Evolutionary conservation across 2,113 vertebrate genomes (phyloP).

Genomic region (Amphiprion ocellaris): DNA sequence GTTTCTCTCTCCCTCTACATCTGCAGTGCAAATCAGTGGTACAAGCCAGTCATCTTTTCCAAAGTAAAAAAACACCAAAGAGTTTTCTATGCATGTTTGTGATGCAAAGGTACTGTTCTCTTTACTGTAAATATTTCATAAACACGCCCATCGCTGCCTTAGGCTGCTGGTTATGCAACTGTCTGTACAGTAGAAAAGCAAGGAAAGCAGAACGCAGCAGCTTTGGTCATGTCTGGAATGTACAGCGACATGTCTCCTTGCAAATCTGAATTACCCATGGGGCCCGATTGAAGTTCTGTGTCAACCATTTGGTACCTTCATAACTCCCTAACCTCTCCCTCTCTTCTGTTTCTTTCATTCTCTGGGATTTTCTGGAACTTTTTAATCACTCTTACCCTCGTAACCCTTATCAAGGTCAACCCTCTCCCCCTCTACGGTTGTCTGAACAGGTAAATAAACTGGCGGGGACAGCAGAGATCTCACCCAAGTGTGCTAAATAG

Average conservation of each 20-base stretch:
- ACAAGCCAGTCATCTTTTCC: background rate
- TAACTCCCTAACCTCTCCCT: background rate
- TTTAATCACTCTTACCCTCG: background rate
- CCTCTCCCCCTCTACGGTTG: background rate
- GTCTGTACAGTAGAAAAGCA: background rate
- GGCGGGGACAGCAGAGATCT: constrained; percentile 35
- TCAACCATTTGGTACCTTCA: background rate
- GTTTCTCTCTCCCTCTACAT: background rate
- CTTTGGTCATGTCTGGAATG: constrained; percentile 31
- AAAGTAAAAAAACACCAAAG: background rate
- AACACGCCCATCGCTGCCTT: background rate
- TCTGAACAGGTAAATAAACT: constrained; percentile 39
- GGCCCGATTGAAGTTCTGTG: constrained; percentile 23
- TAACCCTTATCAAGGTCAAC: background rate
- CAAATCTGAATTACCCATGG: constrained; percentile 23
- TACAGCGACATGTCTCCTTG: constrained; percentile 5
- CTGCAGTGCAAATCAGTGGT: background rate
- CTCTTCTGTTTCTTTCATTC: background rate
- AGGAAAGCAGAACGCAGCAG: constrained; percentile 25
- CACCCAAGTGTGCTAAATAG: constrained; percentile 48
- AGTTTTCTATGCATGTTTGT: background rate
- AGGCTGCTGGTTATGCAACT: constrained; percentile 30
- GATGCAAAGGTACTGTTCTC: background rate
- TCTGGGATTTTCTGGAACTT: background rate
- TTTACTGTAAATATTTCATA: constrained; percentile 7